Conservation (phyloP, 2,113 vertebrate species). For the Ivindomyrus marchei region DNA sequence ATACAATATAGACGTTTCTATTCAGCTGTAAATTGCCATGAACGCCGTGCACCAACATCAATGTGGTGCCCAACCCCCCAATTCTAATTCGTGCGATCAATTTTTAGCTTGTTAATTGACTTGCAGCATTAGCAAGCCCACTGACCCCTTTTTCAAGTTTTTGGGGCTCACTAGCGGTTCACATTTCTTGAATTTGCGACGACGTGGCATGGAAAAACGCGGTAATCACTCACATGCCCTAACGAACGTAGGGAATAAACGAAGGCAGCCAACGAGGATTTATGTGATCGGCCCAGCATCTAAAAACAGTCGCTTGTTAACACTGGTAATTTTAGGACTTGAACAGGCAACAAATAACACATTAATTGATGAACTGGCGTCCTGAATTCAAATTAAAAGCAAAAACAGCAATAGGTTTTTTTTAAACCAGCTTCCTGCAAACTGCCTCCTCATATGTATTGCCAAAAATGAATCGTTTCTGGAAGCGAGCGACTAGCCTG, state of each 20-base stretch:
- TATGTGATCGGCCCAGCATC: background rate
- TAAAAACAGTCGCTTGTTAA: background rate
- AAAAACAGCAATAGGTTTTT: background rate
- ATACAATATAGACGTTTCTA: background rate
- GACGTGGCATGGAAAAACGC: background rate
- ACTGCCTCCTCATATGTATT: background rate
- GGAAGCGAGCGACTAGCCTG: background rate
- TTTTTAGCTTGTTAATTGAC: background rate
- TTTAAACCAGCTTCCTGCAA: background rate
- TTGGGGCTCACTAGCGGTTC: background rate
- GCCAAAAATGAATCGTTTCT: background rate
- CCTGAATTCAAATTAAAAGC: background rate
- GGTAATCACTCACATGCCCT: background rate
- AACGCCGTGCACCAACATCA: background rate
- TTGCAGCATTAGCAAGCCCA: background rate
- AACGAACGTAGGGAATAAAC: background rate
- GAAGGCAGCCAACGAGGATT: slow-evolving; percentile 1
- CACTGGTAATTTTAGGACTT: background rate
- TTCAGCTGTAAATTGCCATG: background rate
- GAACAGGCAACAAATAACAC: slow-evolving; percentile 8
- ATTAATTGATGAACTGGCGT: background rate
- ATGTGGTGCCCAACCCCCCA: background rate
- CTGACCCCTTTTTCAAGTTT: background rate
- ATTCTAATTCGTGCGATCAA: background rate
- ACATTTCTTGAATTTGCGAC: background rate